Conservation (phyloP, 2,797 vertebrate species). For the Syngnathus rostellatus region DNA sequence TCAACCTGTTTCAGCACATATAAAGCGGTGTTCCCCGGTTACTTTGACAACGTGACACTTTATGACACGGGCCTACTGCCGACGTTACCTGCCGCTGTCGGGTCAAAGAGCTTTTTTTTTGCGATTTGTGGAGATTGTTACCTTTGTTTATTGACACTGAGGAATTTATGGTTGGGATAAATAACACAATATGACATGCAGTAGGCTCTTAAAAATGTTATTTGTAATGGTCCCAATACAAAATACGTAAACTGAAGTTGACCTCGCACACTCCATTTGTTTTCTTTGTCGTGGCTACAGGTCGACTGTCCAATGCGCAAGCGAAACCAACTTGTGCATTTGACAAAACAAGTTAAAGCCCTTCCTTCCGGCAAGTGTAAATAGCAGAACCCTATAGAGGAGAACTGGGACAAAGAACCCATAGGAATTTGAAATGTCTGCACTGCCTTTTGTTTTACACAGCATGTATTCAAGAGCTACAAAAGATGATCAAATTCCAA, state of each 20-base stretch:
- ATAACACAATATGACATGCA: background rate
- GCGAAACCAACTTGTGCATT: too few species aligned
- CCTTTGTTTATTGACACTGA: background rate
- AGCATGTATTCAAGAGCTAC: too few species aligned
- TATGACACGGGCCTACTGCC: slow-evolving; percentile 41
- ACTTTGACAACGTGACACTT: slow-evolving; percentile 46
- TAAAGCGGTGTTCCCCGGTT: slow-evolving; percentile 33
- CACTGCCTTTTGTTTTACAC: too few species aligned
- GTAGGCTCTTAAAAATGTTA: background rate
- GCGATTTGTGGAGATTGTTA: background rate
- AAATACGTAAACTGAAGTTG: background rate
- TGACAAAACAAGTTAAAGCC: too few species aligned
- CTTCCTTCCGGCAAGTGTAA: too few species aligned
- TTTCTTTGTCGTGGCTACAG: background rate
- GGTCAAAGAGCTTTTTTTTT: slow-evolving; percentile 39
- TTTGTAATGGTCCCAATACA: background rate
- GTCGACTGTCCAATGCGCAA: background rate
- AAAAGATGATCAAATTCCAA: too few species aligned
- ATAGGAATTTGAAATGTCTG: too few species aligned
- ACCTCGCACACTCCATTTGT: background rate
- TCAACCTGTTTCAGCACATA: slow-evolving; percentile 34
- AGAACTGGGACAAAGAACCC: too few species aligned
- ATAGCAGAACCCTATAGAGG: too few species aligned
- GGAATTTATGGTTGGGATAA: background rate
- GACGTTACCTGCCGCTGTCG: slow-evolving; percentile 23